Base-by-base conservation (phyloP, 2,797 vertebrate species). In the Kryptolebias ocellatus region DNA sequence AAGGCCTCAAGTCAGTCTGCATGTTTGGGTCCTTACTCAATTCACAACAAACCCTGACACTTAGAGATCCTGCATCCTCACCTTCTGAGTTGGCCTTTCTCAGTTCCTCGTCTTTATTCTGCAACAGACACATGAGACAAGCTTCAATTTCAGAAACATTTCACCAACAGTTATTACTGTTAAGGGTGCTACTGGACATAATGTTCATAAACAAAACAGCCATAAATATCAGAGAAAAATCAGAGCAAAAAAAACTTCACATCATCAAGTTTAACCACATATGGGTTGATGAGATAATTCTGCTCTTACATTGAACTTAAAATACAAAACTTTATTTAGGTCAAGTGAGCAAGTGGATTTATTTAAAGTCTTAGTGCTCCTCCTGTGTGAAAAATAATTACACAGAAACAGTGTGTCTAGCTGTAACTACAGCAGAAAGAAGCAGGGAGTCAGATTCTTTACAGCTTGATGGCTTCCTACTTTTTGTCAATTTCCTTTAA, bases 21-120 rank as follows among this genome's bases (percentile, higher is more conserved):
- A 34, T 9, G 1, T 9, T 34, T 34, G 1, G 34, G 34, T 34
- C 34, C 20, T 24, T 24, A 24, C 20, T 34, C 34, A 34, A 34
- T 7, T 34, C 34, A 34, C 34, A 34, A 5, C 39, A 42, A 42
- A 42, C 11, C 39, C 11, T 12, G 39, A 42, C 10, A 15, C 14
- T 24, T 24, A 27, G 9, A 64, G 28, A 27, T 45, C 4, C 1
- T 45, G n/a, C n/a, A 47, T 24, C 27, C 64, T 46, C 45, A 77
- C 90, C 90, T 73, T 90, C 90, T 78, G 90, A 91, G 68, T 82
- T 88, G 56, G 90, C 86, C 57, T 91, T 90, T 64, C 85, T 90
- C 53, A 91, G 70, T 74, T 91, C 90, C 6, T 91, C 90, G 0
- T 91, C 81, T 82, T 86, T 87, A 24, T 67, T 81, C 89, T 91